These are phyloP conservation scores for Sphinx pinastri DNA, from an alignment of 2,888 invertebrate species.

Conservation along the genomic window DNA sequence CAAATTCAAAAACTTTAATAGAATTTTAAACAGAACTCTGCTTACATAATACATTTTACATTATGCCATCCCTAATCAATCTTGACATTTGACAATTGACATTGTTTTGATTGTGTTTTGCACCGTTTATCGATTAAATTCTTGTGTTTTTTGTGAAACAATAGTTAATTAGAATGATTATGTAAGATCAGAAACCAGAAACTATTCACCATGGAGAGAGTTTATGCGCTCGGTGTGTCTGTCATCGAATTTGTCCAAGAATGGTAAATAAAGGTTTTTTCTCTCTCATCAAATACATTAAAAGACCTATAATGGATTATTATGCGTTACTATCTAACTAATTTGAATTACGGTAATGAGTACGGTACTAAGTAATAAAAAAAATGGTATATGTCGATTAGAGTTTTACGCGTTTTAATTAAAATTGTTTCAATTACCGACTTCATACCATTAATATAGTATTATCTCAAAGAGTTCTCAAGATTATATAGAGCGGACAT, in stretches of 20 bases:
- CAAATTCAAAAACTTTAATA: neutral
- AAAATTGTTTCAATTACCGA: no score
- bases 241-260: conserved; percentile 65
- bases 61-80: neutral
- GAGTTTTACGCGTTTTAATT: no score
- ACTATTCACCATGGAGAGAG: conserved; percentile 58
- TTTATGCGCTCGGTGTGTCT: conserved; percentile 66
- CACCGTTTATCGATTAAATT: conserved; percentile 32
- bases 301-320: no score
- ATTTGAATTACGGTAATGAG: conserved; percentile 13
- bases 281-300: neutral
- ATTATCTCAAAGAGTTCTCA: no score
- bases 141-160: conserved; percentile 34
- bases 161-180: conserved; percentile 35
- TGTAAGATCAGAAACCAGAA: conserved; percentile 29
- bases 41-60: neutral
- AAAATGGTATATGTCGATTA: neutral
- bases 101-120: conserved; percentile 34
- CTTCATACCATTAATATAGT: no score
- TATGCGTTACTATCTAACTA: neutral
- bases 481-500: no score
- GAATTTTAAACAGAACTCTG: no score
- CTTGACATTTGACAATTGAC: conserved; percentile 28
- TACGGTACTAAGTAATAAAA: neutral
- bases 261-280: conserved; percentile 53